These are phyloP conservation scores for Zele albiditarsus DNA, from an alignment of 2,888 invertebrate genomes.

Conservation along the genomic window DNA sequence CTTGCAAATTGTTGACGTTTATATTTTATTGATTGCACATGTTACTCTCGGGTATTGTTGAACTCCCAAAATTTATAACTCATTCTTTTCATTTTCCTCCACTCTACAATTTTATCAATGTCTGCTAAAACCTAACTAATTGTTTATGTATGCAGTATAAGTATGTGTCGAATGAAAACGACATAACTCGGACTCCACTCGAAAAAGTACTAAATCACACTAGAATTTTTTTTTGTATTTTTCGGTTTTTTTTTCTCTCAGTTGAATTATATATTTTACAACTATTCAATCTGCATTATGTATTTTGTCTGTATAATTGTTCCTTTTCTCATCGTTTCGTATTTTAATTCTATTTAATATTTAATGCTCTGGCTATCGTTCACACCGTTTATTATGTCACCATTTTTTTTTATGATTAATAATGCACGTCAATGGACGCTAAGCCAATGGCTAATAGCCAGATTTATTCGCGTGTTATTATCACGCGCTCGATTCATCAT, in stretches of 20 bases:
- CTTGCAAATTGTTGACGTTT: not conserved
- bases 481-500: not conserved
- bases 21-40: constrained; percentile 4
- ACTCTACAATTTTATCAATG: constrained; percentile 14
- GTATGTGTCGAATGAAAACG: constrained; percentile 21
- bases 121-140: constrained; percentile 14
- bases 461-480: constrained; percentile 27
- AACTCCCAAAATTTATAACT: not conserved
- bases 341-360: constrained; percentile 16
- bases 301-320: constrained; percentile 16
- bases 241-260: not conserved
- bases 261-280: constrained; percentile 10
- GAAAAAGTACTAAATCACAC: constrained; percentile 31
- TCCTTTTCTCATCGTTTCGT: constrained; percentile 2
- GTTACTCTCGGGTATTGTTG: not conserved
- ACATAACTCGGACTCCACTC: constrained; percentile 16
- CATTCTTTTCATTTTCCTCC: not conserved
- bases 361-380: constrained; percentile 34
- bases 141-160: constrained; percentile 23
- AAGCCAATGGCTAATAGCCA: constrained; percentile 53
- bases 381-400: constrained; percentile 44
- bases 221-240: constrained; percentile 15
- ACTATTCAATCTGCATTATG: constrained; percentile 15
- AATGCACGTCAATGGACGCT: constrained; percentile 61
- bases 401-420: constrained; percentile 51